A percentile compares a stretch with the other conserved stretches of the same genome.
phyloP scores from a whole-genome alignment of 2,113 vertebrate genomes.

The Poicephalus gulielmi region DNA sequence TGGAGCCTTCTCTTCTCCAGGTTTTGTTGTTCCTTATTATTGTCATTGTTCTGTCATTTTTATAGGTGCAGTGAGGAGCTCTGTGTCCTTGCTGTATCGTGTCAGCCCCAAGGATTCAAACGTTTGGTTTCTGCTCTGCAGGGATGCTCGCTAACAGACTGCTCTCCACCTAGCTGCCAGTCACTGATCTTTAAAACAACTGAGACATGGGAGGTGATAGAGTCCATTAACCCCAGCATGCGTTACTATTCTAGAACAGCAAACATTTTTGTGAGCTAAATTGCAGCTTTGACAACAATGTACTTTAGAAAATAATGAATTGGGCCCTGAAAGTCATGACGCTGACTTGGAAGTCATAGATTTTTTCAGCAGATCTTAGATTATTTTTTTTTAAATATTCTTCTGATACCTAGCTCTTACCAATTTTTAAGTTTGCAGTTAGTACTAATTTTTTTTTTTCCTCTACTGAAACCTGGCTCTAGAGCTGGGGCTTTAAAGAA shows the following conservation, averaged over 20 bases:
- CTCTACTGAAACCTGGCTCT: background rate
- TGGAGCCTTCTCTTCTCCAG: background rate
- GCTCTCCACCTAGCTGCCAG: background rate
- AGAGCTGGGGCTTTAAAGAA: background rate
- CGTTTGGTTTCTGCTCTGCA: background rate
- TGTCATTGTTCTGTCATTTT: background rate
- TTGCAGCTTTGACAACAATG: background rate
- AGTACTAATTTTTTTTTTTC: rapidly evolving
- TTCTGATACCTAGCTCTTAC: background rate
- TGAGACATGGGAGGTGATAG: background rate
- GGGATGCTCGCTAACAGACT: background rate
- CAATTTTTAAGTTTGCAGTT: background rate
- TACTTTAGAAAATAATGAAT: background rate
- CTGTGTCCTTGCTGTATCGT: background rate
- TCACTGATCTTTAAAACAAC: conserved; percentile 13
- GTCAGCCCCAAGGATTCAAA: background rate
- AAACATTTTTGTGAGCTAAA: conserved; percentile 12
- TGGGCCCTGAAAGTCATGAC: background rate
- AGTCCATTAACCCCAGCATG: conserved; percentile 4
- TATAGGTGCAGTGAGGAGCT: background rate
- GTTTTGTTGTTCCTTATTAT: background rate
- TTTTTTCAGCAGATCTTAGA: background rate
- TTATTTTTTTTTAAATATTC: background rate
- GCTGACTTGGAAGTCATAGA: background rate
- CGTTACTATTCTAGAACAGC: background rate